phyloP scores from a whole-genome alignment of 2,888 invertebrate species.

The Abrostola triplasia region DNA sequence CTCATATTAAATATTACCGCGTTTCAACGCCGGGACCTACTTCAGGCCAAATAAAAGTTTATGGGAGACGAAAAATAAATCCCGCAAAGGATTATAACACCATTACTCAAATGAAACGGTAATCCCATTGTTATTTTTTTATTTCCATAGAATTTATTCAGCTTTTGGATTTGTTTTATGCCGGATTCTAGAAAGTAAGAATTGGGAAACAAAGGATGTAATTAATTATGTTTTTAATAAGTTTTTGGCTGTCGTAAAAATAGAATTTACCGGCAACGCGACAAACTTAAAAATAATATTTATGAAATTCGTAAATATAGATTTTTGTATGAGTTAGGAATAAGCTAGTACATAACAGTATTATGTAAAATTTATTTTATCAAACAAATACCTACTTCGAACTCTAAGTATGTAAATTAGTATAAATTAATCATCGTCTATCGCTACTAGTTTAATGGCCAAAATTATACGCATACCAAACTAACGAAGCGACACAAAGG shows the following conservation, averaged over 20 bases:
- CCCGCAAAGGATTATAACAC: constrained; percentile 56
- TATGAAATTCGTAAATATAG: too few species aligned
- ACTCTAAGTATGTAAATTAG: constrained; percentile 15
- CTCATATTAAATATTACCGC: constrained; percentile 29
- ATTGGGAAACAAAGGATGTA: neutral
- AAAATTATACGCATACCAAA: constrained; percentile 43
- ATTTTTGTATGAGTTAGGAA: too few species aligned
- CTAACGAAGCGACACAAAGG: constrained; percentile 53
- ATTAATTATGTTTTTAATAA: neutral
- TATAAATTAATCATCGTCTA: constrained; percentile 29
- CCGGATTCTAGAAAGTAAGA: constrained; percentile 8
- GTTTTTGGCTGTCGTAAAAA: neutral
- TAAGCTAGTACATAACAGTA: too few species aligned
- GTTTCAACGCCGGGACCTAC: constrained; percentile 31
- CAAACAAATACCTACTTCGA: too few species aligned
- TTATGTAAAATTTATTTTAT: too few species aligned
- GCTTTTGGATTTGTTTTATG: constrained; percentile 10
- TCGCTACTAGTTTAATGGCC: constrained; percentile 24
- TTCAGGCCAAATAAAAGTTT: constrained; percentile 54
- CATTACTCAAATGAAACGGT: constrained; percentile 59
- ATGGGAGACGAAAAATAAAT: constrained; percentile 49
- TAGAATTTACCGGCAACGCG: neutral
- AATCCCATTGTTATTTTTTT: constrained; percentile 47
- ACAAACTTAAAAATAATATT: too few species aligned
- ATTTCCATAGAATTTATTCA: constrained; percentile 37